These are phyloP conservation scores for Chloebia gouldiae DNA, from an alignment of 2,113 vertebrate species.

Conservation along the genomic window DNA sequence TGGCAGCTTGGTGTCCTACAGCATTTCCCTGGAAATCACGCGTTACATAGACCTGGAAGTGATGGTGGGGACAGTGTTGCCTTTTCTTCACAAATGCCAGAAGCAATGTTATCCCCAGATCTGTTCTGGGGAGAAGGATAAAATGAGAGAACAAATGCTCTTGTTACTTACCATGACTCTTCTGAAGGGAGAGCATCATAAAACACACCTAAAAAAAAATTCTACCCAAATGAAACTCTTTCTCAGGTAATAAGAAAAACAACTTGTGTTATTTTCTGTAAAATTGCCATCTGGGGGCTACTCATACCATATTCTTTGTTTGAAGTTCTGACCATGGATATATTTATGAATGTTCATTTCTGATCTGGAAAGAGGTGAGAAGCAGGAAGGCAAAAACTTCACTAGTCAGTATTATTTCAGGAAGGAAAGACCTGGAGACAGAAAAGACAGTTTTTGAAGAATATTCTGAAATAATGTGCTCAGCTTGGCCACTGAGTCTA, in stretches of 20 bases:
- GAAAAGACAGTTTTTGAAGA: neutral
- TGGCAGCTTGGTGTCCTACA: neutral
- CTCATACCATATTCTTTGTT: neutral
- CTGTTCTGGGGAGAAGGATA: neutral
- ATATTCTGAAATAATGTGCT: neutral
- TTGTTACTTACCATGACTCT: neutral
- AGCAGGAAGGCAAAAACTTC: neutral
- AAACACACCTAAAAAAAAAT: neutral
- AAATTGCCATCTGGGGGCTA: neutral
- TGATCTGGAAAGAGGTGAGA: neutral
- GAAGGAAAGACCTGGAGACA: neutral
- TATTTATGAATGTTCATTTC: neutral
- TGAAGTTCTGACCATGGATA: neutral
- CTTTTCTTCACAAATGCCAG: neutral
- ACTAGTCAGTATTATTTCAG: neutral
- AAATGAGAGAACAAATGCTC: neutral
- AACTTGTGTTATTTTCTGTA: neutral
- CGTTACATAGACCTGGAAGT: neutral
- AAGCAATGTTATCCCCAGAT: neutral
- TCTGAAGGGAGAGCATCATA: neutral
- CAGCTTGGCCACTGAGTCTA: neutral
- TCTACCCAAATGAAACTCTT: neutral
- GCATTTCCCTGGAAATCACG: neutral
- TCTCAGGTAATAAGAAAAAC: neutral
- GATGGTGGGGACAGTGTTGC: neutral